Evolutionary conservation across 2,888 invertebrate species (phyloP), one percentile per base, ranked within the genome.

Genomic region (Cosmia trapezina): DNA sequence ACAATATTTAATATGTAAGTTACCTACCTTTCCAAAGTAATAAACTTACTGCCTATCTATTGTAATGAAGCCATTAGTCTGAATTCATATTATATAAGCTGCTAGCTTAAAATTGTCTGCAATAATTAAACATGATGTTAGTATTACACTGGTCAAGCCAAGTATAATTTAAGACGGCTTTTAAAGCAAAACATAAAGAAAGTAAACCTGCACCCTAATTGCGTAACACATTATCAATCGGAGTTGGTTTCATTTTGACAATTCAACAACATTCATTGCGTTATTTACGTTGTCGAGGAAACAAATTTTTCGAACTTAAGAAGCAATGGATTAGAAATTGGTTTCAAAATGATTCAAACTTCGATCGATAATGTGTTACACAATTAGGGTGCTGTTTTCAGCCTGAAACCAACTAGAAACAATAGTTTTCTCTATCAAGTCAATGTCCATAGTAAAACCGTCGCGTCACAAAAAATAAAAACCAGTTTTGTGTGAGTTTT

Each of bases 401-500:
- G 64, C 19, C 67, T 81, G 49, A 68, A 80, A 65, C 28, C 28
- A 54, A 43, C 45, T 28, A 54, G 17, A 70, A 62, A 67, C 51
- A 61, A 64, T 76, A 56, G 51, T 53, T 65, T 59, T 61, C 28
- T 57, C 61, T 43, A 70, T 56, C 28, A 37, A 67, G 19, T 61
- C 54, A 56, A 49, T 67, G 51, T 66, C 54, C 53, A 65, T 51
- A n/a, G 6, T 51, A 53, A 62, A 68, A 54, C 17, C 14, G 22
- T 47, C 4, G 33, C 53, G 11, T 45, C 8, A 60, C 60, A 53
- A 63, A 63, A 71, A 56, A 53, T 43, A 45, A 67, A 77, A 67
- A 68, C 76, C 57, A 41, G 72, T 77, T 75, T 78, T 47, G 53
- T 49, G n/a, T 56, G n/a, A 68, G 77, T 77, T 73, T 68, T 68